These are phyloP conservation scores for Nesogale talazaci DNA, from an alignment of 2,113 vertebrate genomes.

Conservation along the genomic window DNA sequence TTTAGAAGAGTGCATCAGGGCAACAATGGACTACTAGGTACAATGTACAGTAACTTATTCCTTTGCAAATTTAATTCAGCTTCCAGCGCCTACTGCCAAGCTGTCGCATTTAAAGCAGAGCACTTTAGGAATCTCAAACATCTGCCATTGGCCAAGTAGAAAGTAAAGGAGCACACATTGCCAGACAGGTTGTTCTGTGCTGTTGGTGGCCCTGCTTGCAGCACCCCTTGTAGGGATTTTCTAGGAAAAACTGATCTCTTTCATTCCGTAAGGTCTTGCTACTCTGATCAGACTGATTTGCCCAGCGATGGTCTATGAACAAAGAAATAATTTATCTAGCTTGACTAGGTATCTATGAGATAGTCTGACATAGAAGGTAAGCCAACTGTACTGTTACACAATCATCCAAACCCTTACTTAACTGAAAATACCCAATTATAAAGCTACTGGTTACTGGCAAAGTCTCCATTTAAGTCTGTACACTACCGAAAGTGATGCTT, in stretches of 20 bases:
- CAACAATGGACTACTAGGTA: background rate
- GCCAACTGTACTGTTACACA: no score
- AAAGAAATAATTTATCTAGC: background rate
- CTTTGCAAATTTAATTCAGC: background rate
- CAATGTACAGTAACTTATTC: accelerated
- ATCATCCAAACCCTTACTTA: no score
- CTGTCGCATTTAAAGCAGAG: background rate
- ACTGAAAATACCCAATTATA: no score
- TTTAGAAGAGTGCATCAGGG: background rate
- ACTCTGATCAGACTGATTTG: background rate
- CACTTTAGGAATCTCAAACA: background rate
- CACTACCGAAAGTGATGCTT: no score
- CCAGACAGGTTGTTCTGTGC: accelerated
- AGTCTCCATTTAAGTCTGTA: no score
- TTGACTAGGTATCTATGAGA: background rate
- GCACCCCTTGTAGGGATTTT: background rate
- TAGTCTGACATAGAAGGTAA: background rate
- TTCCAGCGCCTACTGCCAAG: background rate
- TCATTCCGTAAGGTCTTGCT: background rate
- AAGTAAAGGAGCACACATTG: background rate
- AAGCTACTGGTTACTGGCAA: no score
- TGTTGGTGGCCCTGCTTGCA: accelerated
- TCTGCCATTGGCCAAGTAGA: background rate
- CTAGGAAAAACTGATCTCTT: background rate
- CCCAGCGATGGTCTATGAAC: background rate